Evolutionary conservation across 2,888 invertebrate species (phyloP), one percentile per base, ranked within the genome.

Genomic region (Galeopsomyia nigrocyanea): DNA sequence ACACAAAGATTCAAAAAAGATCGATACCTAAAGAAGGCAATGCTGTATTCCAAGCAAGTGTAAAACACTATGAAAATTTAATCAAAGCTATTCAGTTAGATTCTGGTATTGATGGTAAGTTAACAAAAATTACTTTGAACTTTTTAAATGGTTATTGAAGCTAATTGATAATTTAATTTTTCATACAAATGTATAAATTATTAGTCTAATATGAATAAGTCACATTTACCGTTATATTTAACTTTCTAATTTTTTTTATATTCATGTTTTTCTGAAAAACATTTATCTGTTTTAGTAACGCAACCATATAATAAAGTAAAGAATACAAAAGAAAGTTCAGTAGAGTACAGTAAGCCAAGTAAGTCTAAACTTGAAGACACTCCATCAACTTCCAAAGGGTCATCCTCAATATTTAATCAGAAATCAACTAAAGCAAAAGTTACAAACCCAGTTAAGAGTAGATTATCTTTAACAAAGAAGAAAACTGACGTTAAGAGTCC

Each of bases 91-190:
- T 82, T 17, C 50, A 77, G 17, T 16, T 26, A 13, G 82, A 83
- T 67, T 67, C 73, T 1, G 73, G 77, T 17, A 77, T 79, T 49
- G 71, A 79, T 67, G 76, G 83, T 83, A 70, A 80, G 79, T 57
- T 22, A 16, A 10, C 7, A 50, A 50, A 22, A 51, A 51, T 51
- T n/a, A 51, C 22, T 50, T 26, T 22, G 16, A 19, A 17, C 17
- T n/a, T 16, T 5, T 14, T 61, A 49, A 49, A 22, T 61, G 14
- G 14, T 6, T 50, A 22, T 63, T 63, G 16, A 0, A 9, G 49
- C 19, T 49, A 21, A 61, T 47, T 49, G 49, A 49, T 47, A 61
- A 19, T 22, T 61, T 47, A 22, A 26, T 47, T 46, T 57, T 57
- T n/a, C 5, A n/a, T 57, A 31, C 22, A 21, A 17, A n/a, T 66